A percentile compares a stretch with the other conserved stretches of the same genome.
These are phyloP conservation scores for Cyprinus carpio DNA, from an alignment of 2,113 vertebrate species.

Conservation along the genomic window DNA sequence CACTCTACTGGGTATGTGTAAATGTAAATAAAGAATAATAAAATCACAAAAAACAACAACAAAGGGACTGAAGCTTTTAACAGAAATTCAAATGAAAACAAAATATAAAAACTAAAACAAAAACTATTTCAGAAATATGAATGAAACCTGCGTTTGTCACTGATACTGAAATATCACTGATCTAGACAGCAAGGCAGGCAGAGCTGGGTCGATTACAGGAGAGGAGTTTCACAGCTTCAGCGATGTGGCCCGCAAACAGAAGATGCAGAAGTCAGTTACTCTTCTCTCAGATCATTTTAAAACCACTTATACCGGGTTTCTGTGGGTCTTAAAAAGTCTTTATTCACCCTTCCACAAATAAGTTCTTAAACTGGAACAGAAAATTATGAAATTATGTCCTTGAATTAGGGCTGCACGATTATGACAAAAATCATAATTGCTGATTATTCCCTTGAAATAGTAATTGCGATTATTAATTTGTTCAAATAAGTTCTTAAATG, in stretches of 20 bases:
- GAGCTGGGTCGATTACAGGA: slow-evolving; percentile 61
- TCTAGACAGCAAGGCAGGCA: too few relatives aligned
- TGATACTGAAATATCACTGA: too few relatives aligned
- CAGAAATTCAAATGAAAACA: not conserved
- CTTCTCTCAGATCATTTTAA: not conserved
- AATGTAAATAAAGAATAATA: not conserved
- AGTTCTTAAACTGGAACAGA: not conserved
- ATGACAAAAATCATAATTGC: too few relatives aligned
- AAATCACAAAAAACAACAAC: not conserved
- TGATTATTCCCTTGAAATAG: too few relatives aligned
- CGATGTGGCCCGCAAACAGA: slow-evolving; percentile 86
- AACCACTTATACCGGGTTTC: not conserved
- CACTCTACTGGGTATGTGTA: not conserved
- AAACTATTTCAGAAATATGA: too few relatives aligned
- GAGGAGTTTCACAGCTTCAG: slow-evolving; percentile 95
- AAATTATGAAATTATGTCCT: not conserved
- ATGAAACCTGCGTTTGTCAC: too few relatives aligned
- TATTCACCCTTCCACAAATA: not conserved
- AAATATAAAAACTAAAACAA: not conserved
- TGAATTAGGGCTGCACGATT: too few relatives aligned
- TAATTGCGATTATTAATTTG: too few relatives aligned
- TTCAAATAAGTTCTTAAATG: too few relatives aligned
- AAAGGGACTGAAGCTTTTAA: not conserved
- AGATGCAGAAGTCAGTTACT: slow-evolving; percentile 87
- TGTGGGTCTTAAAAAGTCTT: not conserved